Percentiles rank a stretch among this genome's conserved stretches.
Conservation (phyloP, 2,797 vertebrate genomes). For the Paratrypauchen microcephalus region DNA sequence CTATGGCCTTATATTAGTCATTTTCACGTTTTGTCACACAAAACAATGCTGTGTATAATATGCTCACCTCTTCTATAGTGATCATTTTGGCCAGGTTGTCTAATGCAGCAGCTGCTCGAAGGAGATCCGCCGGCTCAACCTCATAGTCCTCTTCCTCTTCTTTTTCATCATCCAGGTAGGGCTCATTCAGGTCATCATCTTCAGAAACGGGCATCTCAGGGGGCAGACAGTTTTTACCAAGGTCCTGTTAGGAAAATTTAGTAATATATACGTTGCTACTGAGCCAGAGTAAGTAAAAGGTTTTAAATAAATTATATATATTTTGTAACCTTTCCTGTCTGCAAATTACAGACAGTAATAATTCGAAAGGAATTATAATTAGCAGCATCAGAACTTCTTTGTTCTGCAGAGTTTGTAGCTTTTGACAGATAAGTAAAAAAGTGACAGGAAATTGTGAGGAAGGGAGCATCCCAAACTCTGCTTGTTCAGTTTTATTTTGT, state of each 20-base stretch:
- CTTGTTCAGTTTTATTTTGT: neutral
- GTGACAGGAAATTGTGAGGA: neutral
- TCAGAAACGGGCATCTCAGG: slow-evolving; percentile 38
- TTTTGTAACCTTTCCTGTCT: neutral
- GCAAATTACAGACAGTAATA: neutral
- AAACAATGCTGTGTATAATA: neutral
- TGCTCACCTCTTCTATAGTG: slow-evolving; percentile 90
- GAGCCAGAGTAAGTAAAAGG: neutral
- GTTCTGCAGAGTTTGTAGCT: neutral
- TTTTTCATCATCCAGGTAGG: slow-evolving; percentile 19
- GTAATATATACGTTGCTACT: neutral
- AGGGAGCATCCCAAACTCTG: neutral
- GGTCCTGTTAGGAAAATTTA: neutral
- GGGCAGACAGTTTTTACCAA: slow-evolving; percentile 19
- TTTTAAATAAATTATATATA: neutral
- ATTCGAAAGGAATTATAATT: neutral
- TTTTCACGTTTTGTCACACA: neutral
- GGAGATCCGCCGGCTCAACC: slow-evolving; percentile 55
- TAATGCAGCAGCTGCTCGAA: slow-evolving; percentile 82
- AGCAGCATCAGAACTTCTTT: neutral
- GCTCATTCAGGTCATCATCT: slow-evolving; percentile 32
- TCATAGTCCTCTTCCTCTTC: slow-evolving; percentile 52
- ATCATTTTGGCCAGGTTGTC: slow-evolving; percentile 94
- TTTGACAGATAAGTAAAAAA: neutral
- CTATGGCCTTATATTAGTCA: neutral